A percentile compares a stretch with the other conserved stretches of the same genome.
phyloP scores from a whole-genome alignment of 2,888 invertebrate genomes.

The Pycnomerus fuliginosus region DNA sequence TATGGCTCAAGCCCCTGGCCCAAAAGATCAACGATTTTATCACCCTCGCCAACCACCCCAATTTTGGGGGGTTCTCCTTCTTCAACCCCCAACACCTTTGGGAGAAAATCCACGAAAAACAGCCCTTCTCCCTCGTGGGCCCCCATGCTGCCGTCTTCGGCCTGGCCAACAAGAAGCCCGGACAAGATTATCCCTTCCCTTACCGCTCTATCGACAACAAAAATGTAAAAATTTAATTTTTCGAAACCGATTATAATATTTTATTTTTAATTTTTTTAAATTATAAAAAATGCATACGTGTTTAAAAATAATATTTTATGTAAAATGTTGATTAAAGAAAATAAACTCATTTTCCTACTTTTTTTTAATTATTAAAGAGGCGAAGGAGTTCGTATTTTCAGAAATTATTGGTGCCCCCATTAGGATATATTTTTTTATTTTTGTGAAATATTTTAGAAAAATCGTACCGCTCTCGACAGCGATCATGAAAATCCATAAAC shows the following conservation, averaged over 20 bases:
- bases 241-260: background rate
- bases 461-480: no score
- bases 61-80: conserved; percentile 23
- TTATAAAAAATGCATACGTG: no score
- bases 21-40: conserved; percentile 18
- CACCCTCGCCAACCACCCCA: conserved; percentile 23
- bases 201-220: conserved; percentile 13
- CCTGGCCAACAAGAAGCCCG: conserved; percentile 7
- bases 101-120: conserved; percentile 27
- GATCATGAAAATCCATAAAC: no score
- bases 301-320: no score
- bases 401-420: no score
- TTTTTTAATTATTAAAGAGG: no score
- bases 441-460: no score
- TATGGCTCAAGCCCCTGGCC: conserved; percentile 4
- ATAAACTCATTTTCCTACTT: no score
- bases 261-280: no score
- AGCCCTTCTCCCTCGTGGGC: conserved; percentile 22
- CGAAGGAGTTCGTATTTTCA: no score
- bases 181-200: conserved; percentile 30
- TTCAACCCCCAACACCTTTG: conserved; percentile 26
- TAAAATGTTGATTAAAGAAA: no score
- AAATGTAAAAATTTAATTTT: background rate
- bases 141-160: conserved; percentile 25
- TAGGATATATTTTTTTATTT: no score